Base-by-base conservation (phyloP, 2,888 invertebrate genomes). In the Rutpela maculata region DNA sequence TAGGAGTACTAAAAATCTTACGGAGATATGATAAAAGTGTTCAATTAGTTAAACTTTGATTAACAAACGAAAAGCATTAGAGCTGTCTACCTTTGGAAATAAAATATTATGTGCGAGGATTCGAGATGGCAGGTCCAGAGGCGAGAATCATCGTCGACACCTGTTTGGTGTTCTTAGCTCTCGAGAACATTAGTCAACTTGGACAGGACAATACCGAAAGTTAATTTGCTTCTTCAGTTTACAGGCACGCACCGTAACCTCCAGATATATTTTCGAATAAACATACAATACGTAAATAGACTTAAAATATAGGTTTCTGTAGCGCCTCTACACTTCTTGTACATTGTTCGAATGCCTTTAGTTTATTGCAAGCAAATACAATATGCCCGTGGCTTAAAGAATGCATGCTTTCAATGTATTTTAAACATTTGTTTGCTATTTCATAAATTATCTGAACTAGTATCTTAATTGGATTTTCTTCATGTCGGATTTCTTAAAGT, bases 201-300 rank as follows among this genome's bases (percentile, higher is more conserved):
- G 78, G 88, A 88, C 88, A 88, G 87, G 86, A 88, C 87, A 88
- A 88, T 87, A 87, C 87, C 87, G 86, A 88, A 88, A 87, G 87
- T 87, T 88, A 87, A 88, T 88, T 88, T 87, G 87, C 87, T 87
- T 85, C 87, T 88, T 68, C 55, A 62, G 68, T 75, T 67, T 62
- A 50, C 67, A 50, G 50, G 76, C 50, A 71, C 55, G 18, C 60
- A 71, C 56, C 35, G 43, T 63, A 83, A 76, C 80, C 82, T 81
- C 77, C 60, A 80, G 82, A 80, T 83, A 81, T 80, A 79, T 82
- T 80, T 81, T 78, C 81, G 78, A 83, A 84, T 84, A 84, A 84
- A 84, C 83, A 84, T 78, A 83, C 83, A 84, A 84, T 81, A 80
- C 81, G 76, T 81, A 82, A 81, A 82, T 78, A 80, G 82, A 80